These are phyloP conservation scores for Epistrophe grossulariae DNA, from an alignment of 2,888 invertebrate species.

Conservation along the genomic window DNA sequence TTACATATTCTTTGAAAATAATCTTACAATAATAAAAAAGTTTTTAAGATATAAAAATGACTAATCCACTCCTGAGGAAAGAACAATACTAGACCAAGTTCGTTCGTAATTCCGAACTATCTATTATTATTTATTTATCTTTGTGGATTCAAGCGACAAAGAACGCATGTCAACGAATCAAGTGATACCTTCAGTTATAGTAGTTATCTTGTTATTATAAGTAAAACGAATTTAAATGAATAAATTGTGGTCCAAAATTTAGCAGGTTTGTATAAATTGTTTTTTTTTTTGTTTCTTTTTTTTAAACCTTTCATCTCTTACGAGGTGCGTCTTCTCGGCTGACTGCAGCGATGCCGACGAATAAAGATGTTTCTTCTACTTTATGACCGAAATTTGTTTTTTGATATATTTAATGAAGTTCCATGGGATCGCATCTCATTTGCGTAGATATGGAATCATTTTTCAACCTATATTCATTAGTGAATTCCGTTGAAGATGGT, in stretches of 20 bases:
- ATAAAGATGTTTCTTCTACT: conserved; percentile 63
- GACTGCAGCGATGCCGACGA: background rate
- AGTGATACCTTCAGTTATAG: conserved; percentile 42
- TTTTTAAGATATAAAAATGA: too few relatives aligned
- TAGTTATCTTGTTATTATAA: conserved; percentile 59
- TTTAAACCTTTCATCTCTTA: too few relatives aligned
- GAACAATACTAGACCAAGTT: background rate
- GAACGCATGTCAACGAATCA: background rate
- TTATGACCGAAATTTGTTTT: conserved; percentile 69
- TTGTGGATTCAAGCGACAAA: background rate
- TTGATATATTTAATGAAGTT: conserved; percentile 60
- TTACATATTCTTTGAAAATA: too few relatives aligned
- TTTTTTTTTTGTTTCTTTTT: background rate
- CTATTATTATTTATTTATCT: background rate
- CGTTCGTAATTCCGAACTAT: background rate
- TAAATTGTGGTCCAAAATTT: conserved; percentile 58
- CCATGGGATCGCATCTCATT: conserved; percentile 48
- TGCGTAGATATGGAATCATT: conserved; percentile 59
- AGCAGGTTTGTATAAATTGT: conserved; percentile 22
- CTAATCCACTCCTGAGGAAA: too few relatives aligned
- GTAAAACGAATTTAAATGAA: conserved; percentile 61
- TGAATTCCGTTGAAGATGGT: conserved; percentile 2
- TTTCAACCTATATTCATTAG: conserved; percentile 49
- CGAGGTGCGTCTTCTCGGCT: too few relatives aligned
- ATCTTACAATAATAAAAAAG: too few relatives aligned